These are phyloP conservation scores for Idaea aversata DNA, from an alignment of 2,888 invertebrate species.

Conservation along the genomic window DNA sequence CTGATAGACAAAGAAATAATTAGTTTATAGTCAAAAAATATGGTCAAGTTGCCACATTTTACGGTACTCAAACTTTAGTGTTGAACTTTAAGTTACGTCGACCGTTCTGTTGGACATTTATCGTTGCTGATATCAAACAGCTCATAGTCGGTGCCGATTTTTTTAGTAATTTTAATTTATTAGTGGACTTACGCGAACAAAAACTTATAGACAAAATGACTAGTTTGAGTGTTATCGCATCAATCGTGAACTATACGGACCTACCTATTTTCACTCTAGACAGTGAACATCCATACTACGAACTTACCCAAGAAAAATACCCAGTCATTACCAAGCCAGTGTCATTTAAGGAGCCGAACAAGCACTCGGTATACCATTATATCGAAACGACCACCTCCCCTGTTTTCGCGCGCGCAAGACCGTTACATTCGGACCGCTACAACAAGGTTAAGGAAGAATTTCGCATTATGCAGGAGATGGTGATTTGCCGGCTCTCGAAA, in stretches of 20 bases:
- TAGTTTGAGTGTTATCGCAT: slow-evolving; percentile 4
- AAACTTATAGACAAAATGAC: slow-evolving; percentile 8
- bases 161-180: slow-evolving; percentile 10
- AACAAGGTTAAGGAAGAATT: slow-evolving; percentile 42
- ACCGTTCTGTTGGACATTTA: slow-evolving; percentile 16
- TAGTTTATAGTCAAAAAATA: too few relatives aligned
- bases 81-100: slow-evolving; percentile 14
- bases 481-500: slow-evolving; percentile 53
- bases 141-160: too few relatives aligned
- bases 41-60: too few relatives aligned
- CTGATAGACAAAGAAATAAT: too few relatives aligned
- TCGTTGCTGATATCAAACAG: slow-evolving; percentile 16
- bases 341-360: too few relatives aligned
- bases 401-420: slow-evolving; percentile 37
- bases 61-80: slow-evolving; percentile 9
- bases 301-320: too few relatives aligned
- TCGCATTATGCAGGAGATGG: slow-evolving; percentile 40
- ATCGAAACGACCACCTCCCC: slow-evolving; percentile 43
- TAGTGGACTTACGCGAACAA: slow-evolving; percentile 8
- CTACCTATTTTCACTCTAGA: slow-evolving; percentile 3
- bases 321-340: too few relatives aligned
- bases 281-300: slow-evolving; percentile 5
- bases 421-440: slow-evolving; percentile 42
- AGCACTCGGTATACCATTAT: too few relatives aligned
- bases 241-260: slow-evolving; percentile 6